phyloP scores from a whole-genome alignment of 1,140 invertebrate genomes.

The Pararge aegeria region DNA sequence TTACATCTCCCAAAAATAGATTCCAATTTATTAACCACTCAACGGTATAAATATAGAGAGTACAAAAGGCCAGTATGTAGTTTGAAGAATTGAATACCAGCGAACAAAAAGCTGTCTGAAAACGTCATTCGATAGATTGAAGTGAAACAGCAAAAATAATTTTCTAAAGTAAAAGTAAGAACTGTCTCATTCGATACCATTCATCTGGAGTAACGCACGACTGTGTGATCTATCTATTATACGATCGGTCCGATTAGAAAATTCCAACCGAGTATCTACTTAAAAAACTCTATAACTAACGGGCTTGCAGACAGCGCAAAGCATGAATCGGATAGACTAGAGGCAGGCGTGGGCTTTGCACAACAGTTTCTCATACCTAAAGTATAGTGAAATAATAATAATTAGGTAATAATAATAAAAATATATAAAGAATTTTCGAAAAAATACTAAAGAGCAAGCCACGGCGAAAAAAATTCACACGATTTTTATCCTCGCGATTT shows the following conservation, averaged over 20 bases:
- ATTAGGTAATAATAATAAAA: too few species aligned
- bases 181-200: constrained; percentile 26
- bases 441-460: too few species aligned
- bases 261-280: not conserved
- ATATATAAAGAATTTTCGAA: too few species aligned
- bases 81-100: not conserved
- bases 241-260: not conserved
- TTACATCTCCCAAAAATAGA: not conserved
- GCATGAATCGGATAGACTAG: too few species aligned
- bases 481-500: too few species aligned
- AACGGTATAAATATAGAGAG: not conserved
- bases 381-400: too few species aligned
- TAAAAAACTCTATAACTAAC: too few species aligned
- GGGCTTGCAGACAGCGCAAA: too few species aligned
- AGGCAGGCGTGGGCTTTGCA: too few species aligned
- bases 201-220: constrained; percentile 14
- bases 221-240: constrained; percentile 17
- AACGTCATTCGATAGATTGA: constrained; percentile 1
- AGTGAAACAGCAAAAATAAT: constrained; percentile 11
- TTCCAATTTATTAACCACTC: not conserved
- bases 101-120: not conserved
- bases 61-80: not conserved
- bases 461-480: too few species aligned
- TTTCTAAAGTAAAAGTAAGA: constrained; percentile 31
- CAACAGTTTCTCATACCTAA: too few species aligned